These are phyloP conservation scores for Zygothrica quintamaculata DNA, from an alignment of 2,888 invertebrate genomes.

Conservation along the genomic window DNA sequence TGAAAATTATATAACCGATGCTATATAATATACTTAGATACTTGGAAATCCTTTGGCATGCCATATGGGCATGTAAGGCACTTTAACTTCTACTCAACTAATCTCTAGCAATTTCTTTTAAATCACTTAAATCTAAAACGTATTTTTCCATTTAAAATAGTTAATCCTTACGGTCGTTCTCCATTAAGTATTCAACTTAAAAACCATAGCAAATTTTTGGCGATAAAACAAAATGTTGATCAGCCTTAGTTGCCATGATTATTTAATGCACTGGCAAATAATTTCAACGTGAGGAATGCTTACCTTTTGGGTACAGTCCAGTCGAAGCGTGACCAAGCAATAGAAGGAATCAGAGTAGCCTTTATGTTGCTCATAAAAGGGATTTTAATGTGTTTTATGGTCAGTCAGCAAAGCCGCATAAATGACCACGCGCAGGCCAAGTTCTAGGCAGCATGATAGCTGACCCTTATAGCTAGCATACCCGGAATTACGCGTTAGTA, in stretches of 20 bases:
- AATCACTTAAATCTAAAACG: no score
- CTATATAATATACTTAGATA: no score
- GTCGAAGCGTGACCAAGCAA: conserved; percentile 48
- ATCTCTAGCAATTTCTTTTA: no score
- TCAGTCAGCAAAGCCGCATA: conserved; percentile 46
- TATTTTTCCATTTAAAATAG: background rate
- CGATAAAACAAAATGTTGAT: conserved; percentile 18
- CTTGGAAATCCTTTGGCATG: background rate
- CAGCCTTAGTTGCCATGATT: conserved; percentile 44
- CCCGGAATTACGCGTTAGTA: conserved; percentile 59
- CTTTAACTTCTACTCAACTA: no score
- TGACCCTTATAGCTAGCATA: conserved; percentile 22
- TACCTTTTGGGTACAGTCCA: conserved; percentile 63
- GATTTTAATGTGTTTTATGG: conserved; percentile 74
- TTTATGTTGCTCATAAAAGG: conserved; percentile 69
- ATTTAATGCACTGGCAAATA: conserved; percentile 56
- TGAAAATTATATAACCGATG: conserved; percentile 37
- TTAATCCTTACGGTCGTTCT: conserved; percentile 2
- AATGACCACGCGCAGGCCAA: conserved; percentile 31
- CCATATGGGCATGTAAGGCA: no score
- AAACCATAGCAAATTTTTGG: background rate
- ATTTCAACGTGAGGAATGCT: conserved; percentile 23
- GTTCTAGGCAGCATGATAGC: conserved; percentile 21
- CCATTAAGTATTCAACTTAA: conserved; percentile 32
- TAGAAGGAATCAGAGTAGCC: conserved; percentile 64